Conservation (phyloP, 1,140 invertebrate genomes). For the Phenacoccus solenopsis region DNA sequence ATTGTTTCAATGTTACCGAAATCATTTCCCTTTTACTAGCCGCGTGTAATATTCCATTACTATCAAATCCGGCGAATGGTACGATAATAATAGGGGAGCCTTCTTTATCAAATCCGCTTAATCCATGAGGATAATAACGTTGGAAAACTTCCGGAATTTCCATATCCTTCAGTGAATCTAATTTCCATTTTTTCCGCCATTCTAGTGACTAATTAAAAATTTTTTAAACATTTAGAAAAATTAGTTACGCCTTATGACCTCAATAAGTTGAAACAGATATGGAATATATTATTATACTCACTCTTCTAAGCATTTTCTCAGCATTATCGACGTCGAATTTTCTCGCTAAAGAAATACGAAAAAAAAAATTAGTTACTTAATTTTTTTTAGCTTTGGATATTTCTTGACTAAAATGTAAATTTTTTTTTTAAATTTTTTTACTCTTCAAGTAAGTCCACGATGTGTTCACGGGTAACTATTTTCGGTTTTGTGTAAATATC, state of each 20-base stretch:
- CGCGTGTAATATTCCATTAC: constrained; percentile 67
- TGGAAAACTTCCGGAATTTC: constrained; percentile 52
- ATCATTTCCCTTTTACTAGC: constrained; percentile 58
- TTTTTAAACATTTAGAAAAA: not conserved
- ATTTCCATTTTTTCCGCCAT: constrained; percentile 64
- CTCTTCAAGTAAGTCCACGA: too few species aligned
- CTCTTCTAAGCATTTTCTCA: constrained; percentile 73
- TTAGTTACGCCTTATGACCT: not conserved
- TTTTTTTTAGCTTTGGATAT: too few species aligned
- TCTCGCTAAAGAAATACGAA: constrained; percentile 48
- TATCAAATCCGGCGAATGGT: constrained; percentile 57
- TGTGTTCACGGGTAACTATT: too few species aligned
- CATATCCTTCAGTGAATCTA: constrained; percentile 55
- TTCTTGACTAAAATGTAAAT: too few species aligned
- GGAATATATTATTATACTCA: constrained; percentile 37
- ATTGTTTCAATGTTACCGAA: constrained; percentile 42
- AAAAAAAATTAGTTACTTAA: too few species aligned
- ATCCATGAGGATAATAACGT: constrained; percentile 61
- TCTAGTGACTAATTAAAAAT: constrained; percentile 45
- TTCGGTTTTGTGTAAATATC: too few species aligned
- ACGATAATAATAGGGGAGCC: constrained; percentile 67
- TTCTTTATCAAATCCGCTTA: constrained; percentile 66
- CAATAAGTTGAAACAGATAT: not conserved
- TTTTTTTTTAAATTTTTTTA: too few species aligned
- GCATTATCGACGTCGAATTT: constrained; percentile 66